phyloP scores from a whole-genome alignment of 1,140 invertebrate species.

The Harpegnathos saltator region DNA sequence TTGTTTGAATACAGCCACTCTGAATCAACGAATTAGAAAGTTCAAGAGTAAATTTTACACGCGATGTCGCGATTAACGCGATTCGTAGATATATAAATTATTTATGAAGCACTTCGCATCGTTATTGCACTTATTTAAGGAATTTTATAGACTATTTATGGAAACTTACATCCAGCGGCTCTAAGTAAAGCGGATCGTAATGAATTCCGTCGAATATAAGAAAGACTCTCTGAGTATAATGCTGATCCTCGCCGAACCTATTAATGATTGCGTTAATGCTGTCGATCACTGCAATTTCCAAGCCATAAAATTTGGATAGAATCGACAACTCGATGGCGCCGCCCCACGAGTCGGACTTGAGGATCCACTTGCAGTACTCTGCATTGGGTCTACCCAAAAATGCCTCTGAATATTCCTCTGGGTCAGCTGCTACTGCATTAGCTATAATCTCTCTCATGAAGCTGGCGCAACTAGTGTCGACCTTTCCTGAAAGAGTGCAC shows the following conservation, averaged over 20 bases:
- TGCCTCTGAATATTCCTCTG: conserved; percentile 93
- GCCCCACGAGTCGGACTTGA: conserved; percentile 95
- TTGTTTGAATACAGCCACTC: conserved; percentile 90
- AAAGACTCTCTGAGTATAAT: conserved; percentile 94
- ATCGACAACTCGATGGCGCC: conserved; percentile 97
- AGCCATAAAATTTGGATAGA: conserved; percentile 93
- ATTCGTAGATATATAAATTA: too few relatives aligned
- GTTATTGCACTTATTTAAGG: background rate
- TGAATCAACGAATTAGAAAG: conserved; percentile 74
- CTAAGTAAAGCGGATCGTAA: conserved; percentile 97
- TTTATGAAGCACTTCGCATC: background rate
- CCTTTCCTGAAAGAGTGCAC: conserved; percentile 87
- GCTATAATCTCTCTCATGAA: conserved; percentile 95
- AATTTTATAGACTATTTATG: background rate
- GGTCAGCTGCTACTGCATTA: conserved; percentile 91
- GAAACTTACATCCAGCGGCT: conserved; percentile 88
- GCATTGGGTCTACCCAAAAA: conserved; percentile 94
- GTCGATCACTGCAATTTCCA: conserved; percentile 98
- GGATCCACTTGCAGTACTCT: conserved; percentile 96
- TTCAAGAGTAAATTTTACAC: too few relatives aligned
- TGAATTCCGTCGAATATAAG: conserved; percentile 98
- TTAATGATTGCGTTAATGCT: conserved; percentile 96
- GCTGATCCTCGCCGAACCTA: conserved; percentile 96
- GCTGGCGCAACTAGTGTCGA: conserved; percentile 90
- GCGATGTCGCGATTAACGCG: too few relatives aligned